Evolutionary conservation across 2,113 vertebrate species (phyloP), one percentile per base, ranked within the genome.

Genomic region (Ceyx cyanopectus): DNA sequence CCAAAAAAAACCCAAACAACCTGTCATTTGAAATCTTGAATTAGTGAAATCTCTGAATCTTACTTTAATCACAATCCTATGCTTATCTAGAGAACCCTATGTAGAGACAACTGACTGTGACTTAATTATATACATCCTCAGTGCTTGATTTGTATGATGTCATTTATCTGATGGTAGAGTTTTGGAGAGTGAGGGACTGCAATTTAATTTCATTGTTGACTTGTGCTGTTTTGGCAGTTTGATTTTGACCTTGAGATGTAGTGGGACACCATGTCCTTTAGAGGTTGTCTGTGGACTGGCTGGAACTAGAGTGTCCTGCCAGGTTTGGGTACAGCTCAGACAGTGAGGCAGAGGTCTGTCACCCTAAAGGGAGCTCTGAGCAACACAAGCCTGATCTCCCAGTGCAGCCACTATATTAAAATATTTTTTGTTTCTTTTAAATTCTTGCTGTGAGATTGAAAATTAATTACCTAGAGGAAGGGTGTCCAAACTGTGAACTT

Each of bases 161-260:
- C n/a, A 89, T 87, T 95, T 85, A 63, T 87, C 60, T 91, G 78
- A 77, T 3, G 24, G 60, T 84, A 73, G 84, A 73, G 46, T 87
- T 89, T 78, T 66, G 72, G 66, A 51, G 57, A 68, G 27, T 27
- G 32, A 87, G 63, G 63, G 18, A 57, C 51, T 92, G 75, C 65
- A 83, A n/a, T 82, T 89, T 66, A 85, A 91, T 94, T 89, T 85
- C 58, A 40, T 45, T 56, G 60, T 77, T 80, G 43, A 51, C 37
- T 89, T 34, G 10, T 81, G 56, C 65, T 89, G 22, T 60, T 84
- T 46, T 66, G 37, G 46, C 40, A 69, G 24, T 80, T 90, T 85
- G 72, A 46, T 60, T 84, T 81, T 77, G 85, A 30, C 74, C 46
- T 84, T 7, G 12, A 92, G 80, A 73, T 48, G 62, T 19, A 37